Evolutionary conservation across 2,797 vertebrate species (phyloP).

Genomic region (Lagodon rhomboides): DNA sequence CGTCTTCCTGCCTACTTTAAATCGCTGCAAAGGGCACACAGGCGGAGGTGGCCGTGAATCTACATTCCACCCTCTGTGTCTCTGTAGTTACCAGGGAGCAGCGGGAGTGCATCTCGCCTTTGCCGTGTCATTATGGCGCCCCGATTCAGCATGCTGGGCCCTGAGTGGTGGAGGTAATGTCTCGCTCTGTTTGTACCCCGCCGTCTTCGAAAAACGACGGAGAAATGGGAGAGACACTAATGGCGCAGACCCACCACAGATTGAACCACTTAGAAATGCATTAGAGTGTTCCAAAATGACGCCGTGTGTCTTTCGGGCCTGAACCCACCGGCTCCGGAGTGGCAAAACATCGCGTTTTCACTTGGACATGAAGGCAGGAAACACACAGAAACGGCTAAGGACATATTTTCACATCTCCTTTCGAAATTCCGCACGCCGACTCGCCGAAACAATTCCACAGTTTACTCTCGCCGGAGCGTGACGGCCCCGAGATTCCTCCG

Average conservation of each 20-base stretch:
- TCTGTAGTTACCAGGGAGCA: slow-evolving; percentile 73
- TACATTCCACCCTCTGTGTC: slow-evolving; percentile 54
- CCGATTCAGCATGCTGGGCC: slow-evolving; percentile 59
- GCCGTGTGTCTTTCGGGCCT: slow-evolving; percentile 33
- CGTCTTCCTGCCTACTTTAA: slow-evolving; percentile 53
- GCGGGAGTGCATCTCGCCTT: slow-evolving; percentile 64
- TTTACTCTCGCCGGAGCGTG: slow-evolving; percentile 24
- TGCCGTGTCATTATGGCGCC: slow-evolving; percentile 68
- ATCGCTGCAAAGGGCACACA: slow-evolving; percentile 63
- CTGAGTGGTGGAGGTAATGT: slow-evolving; percentile 73
- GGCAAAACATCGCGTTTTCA: slow-evolving; percentile 44
- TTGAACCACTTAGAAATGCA: slow-evolving; percentile 75
- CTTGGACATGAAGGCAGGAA: slow-evolving; percentile 33
- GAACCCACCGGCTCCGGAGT: slow-evolving; percentile 35
- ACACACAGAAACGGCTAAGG: slow-evolving; percentile 22
- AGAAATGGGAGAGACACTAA: slow-evolving; percentile 61
- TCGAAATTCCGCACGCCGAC: slow-evolving; percentile 5
- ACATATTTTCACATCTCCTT: slow-evolving; percentile 32
- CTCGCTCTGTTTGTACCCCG: slow-evolving; percentile 64
- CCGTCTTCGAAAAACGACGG: slow-evolving; percentile 57
- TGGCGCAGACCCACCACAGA: slow-evolving; percentile 64
- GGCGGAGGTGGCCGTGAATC: slow-evolving; percentile 50
- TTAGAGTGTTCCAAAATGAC: slow-evolving; percentile 64
- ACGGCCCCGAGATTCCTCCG: slow-evolving; percentile 27
- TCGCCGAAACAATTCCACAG: slow-evolving; percentile 14